Percentiles rank a stretch among this genome's conserved stretches.
Evolutionary conservation across 1,140 invertebrate species (phyloP).

Genomic region (Tetraneura akinire): DNA sequence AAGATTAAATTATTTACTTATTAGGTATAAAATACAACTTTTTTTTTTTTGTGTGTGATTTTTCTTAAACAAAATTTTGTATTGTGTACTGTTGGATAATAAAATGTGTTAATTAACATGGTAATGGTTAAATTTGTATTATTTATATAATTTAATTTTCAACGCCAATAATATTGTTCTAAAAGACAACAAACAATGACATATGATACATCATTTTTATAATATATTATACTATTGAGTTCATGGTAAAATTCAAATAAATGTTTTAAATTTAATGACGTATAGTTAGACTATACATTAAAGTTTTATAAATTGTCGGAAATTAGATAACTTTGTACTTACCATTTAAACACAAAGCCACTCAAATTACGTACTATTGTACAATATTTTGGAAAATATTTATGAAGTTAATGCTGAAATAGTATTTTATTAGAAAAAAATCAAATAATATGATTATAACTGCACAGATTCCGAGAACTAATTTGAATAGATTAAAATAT

Average conservation of each 20-base stretch:
- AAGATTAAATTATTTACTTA: slow-evolving; percentile 8
- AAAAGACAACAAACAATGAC: neutral
- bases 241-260: neutral
- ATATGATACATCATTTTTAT: slow-evolving; percentile 17
- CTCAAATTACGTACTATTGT: too few relatives aligned
- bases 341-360: too few relatives aligned
- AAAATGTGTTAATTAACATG: neutral
- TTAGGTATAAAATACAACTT: slow-evolving; percentile 2
- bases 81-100: neutral
- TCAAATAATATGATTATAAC: too few relatives aligned
- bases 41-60: neutral
- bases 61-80: slow-evolving; percentile 7
- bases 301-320: neutral
- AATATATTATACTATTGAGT: neutral
- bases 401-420: too few relatives aligned
- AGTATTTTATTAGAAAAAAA: too few relatives aligned
- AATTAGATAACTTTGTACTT: too few relatives aligned
- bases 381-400: neutral
- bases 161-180: neutral
- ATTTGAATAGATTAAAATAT: too few relatives aligned
- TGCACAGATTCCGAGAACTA: too few relatives aligned
- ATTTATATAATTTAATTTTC: neutral
- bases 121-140: neutral
- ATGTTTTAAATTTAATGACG: neutral
- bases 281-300: too few relatives aligned